Conservation (phyloP, 2,113 vertebrate genomes). For the Corapipo altera region DNA sequence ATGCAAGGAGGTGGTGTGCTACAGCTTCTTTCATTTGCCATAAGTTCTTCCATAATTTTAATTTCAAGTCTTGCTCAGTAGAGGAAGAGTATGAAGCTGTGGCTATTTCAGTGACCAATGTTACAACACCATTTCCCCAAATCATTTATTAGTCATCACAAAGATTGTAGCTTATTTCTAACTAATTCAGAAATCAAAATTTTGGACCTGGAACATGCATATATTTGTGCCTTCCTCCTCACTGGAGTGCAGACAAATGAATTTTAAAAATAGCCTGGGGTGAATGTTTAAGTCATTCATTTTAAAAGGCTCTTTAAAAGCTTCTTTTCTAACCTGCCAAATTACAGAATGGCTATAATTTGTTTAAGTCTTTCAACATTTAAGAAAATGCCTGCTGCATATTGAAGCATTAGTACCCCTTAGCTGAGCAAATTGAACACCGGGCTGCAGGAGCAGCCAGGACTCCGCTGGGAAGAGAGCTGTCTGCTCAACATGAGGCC, state of each 20-base stretch:
- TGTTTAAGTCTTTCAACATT: conserved; percentile 31
- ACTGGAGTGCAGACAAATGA: neutral
- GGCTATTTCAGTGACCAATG: neutral
- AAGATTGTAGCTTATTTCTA: neutral
- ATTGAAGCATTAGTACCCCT: neutral
- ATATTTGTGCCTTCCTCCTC: neutral
- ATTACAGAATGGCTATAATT: conserved; percentile 27
- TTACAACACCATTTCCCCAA: neutral
- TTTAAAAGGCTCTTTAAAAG: conserved; percentile 42
- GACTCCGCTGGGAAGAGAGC: neutral
- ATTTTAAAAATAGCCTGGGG: conserved; percentile 37
- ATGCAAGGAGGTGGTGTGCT: neutral
- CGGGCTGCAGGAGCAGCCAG: neutral
- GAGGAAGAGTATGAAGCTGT: neutral
- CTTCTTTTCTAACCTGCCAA: conserved; percentile 28
- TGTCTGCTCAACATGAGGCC: neutral
- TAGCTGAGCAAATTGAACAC: neutral
- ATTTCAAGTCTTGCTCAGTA: neutral
- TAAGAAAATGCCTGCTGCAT: neutral
- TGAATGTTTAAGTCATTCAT: conserved; percentile 13
- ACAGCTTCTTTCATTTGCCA: neutral
- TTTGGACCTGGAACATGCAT: neutral
- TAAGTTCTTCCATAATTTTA: neutral
- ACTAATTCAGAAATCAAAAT: neutral
- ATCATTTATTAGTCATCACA: neutral